These are phyloP conservation scores for Hesperia comma DNA, from an alignment of 2,888 invertebrate genomes.

Conservation along the genomic window DNA sequence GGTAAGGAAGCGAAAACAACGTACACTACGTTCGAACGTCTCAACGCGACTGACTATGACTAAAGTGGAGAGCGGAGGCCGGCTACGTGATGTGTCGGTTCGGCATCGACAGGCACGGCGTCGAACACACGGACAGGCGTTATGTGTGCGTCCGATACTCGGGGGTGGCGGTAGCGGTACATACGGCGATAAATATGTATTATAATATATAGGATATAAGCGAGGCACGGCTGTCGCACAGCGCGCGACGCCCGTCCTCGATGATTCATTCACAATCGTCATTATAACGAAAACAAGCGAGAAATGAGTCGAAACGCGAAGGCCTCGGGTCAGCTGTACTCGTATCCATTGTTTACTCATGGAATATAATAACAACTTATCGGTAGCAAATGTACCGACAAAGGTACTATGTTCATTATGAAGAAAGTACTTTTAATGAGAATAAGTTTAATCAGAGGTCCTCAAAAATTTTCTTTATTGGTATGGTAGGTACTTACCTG, in stretches of 20 bases:
- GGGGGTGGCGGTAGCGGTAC: slow-evolving; percentile 55
- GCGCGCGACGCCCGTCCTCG: slow-evolving; percentile 44
- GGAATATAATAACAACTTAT: not conserved
- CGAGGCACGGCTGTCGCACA: slow-evolving; percentile 20
- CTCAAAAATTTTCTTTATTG: no score
- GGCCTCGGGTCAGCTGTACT: not conserved
- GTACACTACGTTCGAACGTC: slow-evolving; percentile 65
- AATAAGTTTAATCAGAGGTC: no score
- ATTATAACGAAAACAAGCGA: slow-evolving; percentile 45
- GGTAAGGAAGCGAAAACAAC: slow-evolving; percentile 50
- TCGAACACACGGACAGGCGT: slow-evolving; percentile 38
- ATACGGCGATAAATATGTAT: slow-evolving; percentile 27
- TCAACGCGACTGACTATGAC: slow-evolving; percentile 69
- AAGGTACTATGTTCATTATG: no score
- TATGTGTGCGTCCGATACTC: slow-evolving; percentile 45
- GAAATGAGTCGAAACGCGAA: slow-evolving; percentile 11
- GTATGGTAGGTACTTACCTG: no score
- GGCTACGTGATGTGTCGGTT: slow-evolving; percentile 40
- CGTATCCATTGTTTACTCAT: not conserved
- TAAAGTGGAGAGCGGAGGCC: not conserved
- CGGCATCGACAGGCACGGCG: slow-evolving; percentile 38
- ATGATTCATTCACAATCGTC: slow-evolving; percentile 58
- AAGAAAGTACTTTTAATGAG: no score
- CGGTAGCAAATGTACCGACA: not conserved
- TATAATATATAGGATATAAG: slow-evolving; percentile 13